Evolutionary conservation across 92 coral and sea anemone species (phyloP).

Genomic region (Blastomussa wellsi): DNA sequence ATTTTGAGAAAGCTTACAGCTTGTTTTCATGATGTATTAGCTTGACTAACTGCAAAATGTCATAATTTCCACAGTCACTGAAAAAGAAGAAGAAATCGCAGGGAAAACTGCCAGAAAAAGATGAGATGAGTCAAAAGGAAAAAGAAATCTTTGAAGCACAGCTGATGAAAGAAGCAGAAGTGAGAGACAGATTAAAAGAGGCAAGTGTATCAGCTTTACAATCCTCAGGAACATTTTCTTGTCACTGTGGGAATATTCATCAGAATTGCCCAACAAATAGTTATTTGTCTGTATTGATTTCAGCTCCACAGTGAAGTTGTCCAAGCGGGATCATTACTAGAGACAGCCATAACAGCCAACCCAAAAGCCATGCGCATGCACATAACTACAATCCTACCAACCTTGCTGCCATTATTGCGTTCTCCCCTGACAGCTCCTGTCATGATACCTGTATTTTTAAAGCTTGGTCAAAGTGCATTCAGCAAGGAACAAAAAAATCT

Average conservation of each 20-base stretch:
- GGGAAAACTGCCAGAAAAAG: conserved; percentile 58
- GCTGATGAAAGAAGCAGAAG: conserved; percentile 80
- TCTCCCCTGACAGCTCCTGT: conserved; percentile 90
- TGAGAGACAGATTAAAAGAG: conserved; percentile 77
- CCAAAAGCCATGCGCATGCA: conserved; percentile 65
- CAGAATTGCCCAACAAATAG: background rate
- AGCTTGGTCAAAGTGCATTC: conserved; percentile 75
- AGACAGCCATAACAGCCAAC: conserved; percentile 67
- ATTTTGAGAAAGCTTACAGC: too few relatives aligned
- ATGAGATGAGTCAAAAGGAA: conserved; percentile 84
- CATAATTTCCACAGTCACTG: conserved; percentile 55
- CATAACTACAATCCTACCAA: conserved; percentile 66
- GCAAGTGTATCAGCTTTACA: conserved; percentile 27
- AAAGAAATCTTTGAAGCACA: conserved; percentile 81
- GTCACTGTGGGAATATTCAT: background rate
- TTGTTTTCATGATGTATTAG: too few relatives aligned
- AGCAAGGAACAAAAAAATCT: conserved; percentile 46
- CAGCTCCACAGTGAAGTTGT: conserved; percentile 60
- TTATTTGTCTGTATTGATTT: background rate
- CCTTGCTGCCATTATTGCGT: conserved; percentile 62
- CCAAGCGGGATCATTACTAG: conserved; percentile 65
- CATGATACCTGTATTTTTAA: conserved; percentile 64
- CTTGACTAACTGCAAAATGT: background rate
- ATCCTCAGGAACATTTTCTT: background rate
- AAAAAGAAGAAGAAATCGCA: conserved; percentile 77